Conservation (phyloP, 2,797 vertebrate genomes). For the Enteromius mattozi region DNA sequence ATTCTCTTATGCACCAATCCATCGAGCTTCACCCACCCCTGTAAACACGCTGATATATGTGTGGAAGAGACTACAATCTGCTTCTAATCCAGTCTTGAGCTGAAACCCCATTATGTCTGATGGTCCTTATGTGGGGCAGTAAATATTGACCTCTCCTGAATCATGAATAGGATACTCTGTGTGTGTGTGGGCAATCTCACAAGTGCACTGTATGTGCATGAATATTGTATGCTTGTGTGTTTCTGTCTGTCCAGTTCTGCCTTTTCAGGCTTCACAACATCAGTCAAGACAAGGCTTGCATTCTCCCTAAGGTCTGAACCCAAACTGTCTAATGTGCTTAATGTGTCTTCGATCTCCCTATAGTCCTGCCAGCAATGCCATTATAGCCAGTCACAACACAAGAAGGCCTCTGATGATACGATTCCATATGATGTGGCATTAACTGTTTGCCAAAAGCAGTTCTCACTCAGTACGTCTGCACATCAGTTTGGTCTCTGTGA, state of each 20-base stretch:
- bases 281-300: slow-evolving; percentile 1
- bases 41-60: slow-evolving; percentile 18
- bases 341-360: neutral
- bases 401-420: slow-evolving; percentile 32
- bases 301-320: slow-evolving; percentile 28
- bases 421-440: slow-evolving; percentile 42
- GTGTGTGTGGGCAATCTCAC: neutral
- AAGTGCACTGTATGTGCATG: slow-evolving; percentile 3
- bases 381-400: slow-evolving; percentile 16
- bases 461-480: slow-evolving; percentile 27
- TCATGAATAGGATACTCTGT: neutral
- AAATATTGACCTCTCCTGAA: slow-evolving; percentile 34
- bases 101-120: slow-evolving; percentile 21
- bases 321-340: slow-evolving; percentile 31
- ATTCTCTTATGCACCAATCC: neutral
- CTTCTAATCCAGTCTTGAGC: slow-evolving; percentile 6
- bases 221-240: slow-evolving; percentile 20
- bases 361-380: neutral
- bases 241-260: slow-evolving; percentile 23
- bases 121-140: slow-evolving; percentile 5
- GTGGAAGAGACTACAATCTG: slow-evolving; percentile 12
- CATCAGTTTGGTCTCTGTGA: slow-evolving; percentile 63
- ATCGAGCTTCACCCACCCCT: neutral
- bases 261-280: slow-evolving; percentile 12
- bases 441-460: slow-evolving; percentile 22